Base-by-base conservation (phyloP, 2,113 vertebrate species). In the Nannospalax galili region DNA sequence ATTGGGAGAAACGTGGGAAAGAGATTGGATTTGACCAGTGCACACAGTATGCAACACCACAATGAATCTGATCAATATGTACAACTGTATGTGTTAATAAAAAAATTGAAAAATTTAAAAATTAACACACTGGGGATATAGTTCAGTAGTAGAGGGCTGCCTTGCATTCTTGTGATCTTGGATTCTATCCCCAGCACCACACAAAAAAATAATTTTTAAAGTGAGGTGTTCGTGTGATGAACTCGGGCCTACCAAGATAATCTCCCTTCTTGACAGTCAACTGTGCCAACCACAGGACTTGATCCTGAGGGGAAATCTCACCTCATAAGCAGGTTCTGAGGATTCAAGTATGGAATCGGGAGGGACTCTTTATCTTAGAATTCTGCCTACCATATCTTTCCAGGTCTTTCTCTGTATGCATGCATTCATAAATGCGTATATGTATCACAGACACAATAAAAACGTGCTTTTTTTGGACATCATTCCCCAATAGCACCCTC, bases 381-480 rank as follows among this genome's bases (percentile, higher is more conserved):
- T 88, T 92, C 85, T 84, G 75, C 56, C 37, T 48, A 62, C 62
- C 65, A 80, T 94, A 67, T 72, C 32, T n/a, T 92, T 74, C 91
- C 40, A 74, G 73, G 88, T 74, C 78, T 88, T 92, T 90, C 88
- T 95, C 60, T 40, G 45, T 40, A 48, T 52, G 45, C 1, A 30
- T 14, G 28, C 65, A 80, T 72, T 91, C 78, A 70, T 52, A 91
- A 75, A 35, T 42, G 37, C 35, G 22, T 40, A 62, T 37, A 42
- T 45, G 30, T 69, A 82, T 70, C 91, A 28, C 73, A 92, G 64
- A 74, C 70, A 78, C 17, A 56, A 89, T 81, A 93, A 85, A 22
- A 87, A 74, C 32, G 11, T 84, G n/a, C n/a, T 92, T 92, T 85
- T 78, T 77, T 78, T 7, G 19, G 30, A 30, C 86, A 86, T 65